phyloP scores from a whole-genome alignment of 2,888 invertebrate species.

The Entomobrya multifasciata region DNA sequence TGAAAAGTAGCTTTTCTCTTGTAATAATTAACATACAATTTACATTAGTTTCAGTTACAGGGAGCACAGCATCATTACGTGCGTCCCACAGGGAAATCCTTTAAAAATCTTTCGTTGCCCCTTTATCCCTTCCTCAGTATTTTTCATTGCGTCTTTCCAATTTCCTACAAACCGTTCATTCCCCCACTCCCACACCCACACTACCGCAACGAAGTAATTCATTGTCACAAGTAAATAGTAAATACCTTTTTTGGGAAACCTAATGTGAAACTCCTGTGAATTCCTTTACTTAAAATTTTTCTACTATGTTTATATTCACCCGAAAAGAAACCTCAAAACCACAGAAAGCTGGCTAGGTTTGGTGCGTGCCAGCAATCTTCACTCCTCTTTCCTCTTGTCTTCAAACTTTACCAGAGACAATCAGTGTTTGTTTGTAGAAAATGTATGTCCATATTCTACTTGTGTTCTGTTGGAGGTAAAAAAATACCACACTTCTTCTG shows the following conservation, averaged over 20 bases:
- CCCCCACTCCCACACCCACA: neutral
- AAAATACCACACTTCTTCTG: no score
- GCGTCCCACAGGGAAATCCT: slow-evolving; percentile 47
- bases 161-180: slow-evolving; percentile 1
- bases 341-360: slow-evolving; percentile 25
- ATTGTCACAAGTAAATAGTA: slow-evolving; percentile 8
- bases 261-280: neutral
- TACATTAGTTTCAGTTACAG: slow-evolving; percentile 65
- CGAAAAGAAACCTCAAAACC: slow-evolving; percentile 51
- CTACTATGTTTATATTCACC: slow-evolving; percentile 34
- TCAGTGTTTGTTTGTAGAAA: neutral
- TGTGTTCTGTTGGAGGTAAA: no score
- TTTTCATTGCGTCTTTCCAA: neutral
- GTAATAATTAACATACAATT: slow-evolving; percentile 69
- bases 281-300: neutral
- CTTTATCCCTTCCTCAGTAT: neutral
- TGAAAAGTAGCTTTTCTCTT: slow-evolving; percentile 58
- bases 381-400: neutral
- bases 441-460: neutral
- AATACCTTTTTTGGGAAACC: neutral
- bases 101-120: slow-evolving; percentile 56
- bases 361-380: slow-evolving; percentile 21
- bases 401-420: neutral
- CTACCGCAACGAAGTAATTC: neutral
- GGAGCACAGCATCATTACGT: slow-evolving; percentile 41